Conservation (phyloP, 2,888 invertebrate species). For the Nomada ruficornis region DNA sequence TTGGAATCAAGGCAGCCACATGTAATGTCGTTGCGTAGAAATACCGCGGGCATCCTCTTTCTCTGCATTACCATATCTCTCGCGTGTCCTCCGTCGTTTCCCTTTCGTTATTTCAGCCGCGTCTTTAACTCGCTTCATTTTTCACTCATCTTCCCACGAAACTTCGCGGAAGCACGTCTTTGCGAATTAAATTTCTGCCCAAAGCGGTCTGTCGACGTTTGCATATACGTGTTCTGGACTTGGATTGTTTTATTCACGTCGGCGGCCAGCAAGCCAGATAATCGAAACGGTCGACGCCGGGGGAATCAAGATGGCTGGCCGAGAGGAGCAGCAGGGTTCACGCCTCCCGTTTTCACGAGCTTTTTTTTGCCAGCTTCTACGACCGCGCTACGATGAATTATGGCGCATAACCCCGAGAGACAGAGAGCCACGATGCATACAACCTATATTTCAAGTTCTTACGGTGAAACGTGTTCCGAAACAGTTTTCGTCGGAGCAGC, state of each 20-base stretch:
- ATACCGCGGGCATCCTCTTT: constrained; percentile 21
- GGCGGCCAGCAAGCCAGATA: constrained; percentile 24
- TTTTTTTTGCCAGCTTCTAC: constrained; percentile 46
- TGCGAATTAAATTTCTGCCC: background rate
- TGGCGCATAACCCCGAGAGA: constrained; percentile 70
- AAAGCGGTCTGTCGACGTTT: background rate
- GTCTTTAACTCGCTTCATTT: constrained; percentile 39
- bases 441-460: constrained; percentile 72
- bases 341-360: constrained; percentile 56
- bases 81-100: constrained; percentile 38
- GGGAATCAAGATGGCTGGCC: constrained; percentile 56
- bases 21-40: constrained; percentile 18
- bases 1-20: constrained; percentile 55
- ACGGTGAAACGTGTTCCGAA: constrained; percentile 58
- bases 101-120: constrained; percentile 47
- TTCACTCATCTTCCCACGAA: constrained; percentile 33
- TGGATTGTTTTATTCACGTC: background rate
- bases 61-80: constrained; percentile 45
- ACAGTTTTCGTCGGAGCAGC: constrained; percentile 49
- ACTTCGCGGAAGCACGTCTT: background rate
- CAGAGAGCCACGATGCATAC: constrained; percentile 63
- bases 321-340: constrained; percentile 21
- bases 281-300: constrained; percentile 28
- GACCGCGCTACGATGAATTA: constrained; percentile 65
- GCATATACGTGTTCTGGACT: background rate